Evolutionary conservation across 2,797 vertebrate genomes (phyloP), one percentile per base, ranked within the genome.

Genomic region (Sphenodon punctatus): DNA sequence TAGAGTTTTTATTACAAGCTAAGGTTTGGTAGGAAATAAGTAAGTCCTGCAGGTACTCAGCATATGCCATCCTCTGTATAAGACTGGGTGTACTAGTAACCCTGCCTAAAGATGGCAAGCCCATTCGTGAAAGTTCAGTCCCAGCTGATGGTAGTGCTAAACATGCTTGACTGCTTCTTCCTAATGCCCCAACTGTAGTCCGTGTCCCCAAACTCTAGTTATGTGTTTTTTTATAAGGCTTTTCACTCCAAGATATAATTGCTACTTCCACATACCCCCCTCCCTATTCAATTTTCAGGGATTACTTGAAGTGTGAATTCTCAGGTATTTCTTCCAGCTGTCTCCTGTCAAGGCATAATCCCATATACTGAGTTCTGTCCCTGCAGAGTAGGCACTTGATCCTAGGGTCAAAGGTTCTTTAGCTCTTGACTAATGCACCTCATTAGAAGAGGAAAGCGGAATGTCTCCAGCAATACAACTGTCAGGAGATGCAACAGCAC

Each of bases 361-460:
- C 92, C 78, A 56, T 59, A 63, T 46, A 73, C 84, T 72, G 87
- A 93, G 76, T 63, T 81, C 88, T 92, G 80, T 86, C 88, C 92
- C 81, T 93, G 88, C 86, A 93, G 93, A 93, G 94, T 93, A 94
- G 78, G 90, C 92, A 95, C 93, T 95, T 95, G 93, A 94, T 93
- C 93, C 92, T 84, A 61, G 58, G 94, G 94, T 95, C 93, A 94
- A 87, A 95, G 96, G 94, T 93, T 92, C 75, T 75, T 75, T 67
- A 93, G 93, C 86, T 93, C 90, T 95, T 94, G 88, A 93, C 90
- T 94, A 95, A 96, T 91, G 88, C 90, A 87, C 89, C 92, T 95
- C 93, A 93, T 94, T 94, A 94, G 67, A 89, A 77, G 80, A 87
- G 73, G 75, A 93, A 94, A 93, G 80, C 64, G 86, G 86, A 92